Evolutionary conservation across 2,113 vertebrate genomes (phyloP), one percentile per base, ranked within the genome.

Genomic region (Muntiacus muntjak): DNA sequence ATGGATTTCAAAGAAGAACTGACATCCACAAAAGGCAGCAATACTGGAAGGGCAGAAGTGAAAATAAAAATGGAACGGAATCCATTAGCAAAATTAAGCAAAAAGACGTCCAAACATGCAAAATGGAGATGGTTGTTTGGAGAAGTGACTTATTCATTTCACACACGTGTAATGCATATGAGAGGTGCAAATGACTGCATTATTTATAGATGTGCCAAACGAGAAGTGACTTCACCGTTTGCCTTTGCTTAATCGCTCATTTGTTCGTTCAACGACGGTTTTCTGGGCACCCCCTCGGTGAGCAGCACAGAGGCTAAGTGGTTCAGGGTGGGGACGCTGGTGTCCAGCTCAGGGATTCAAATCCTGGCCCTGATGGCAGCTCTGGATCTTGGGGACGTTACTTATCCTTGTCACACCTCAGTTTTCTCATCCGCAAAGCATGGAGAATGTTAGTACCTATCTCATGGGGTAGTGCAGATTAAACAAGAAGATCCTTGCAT

Each of bases 211-310:
- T 0, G 14, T 30, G 84, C 45, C n/a, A 7, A 2, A 7, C 1
- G 0, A 10, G 30, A 52, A 2, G 25, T 7, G 23, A 0, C 33
- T 7, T 45, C 4, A 16, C 43, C 26, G 0, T 10, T 9, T 6
- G 9, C 4, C 54, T 40, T 19, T 4, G 78, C 2, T 0, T 11
- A 2, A 5, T 7, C 62, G 3, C 5, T 47, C 14, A 5, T 9
- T 11, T 25, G 5, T 50, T 79, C 8, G 1, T 2, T 25, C 30
- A 8, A 4, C 13, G 2, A 7, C 0, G 0, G 26, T 43, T 33
- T 54, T 45, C 92, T 5, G 57, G 47, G 91, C 43, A 16, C 60
- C 54, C 8, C 1, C 57, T 21, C 0, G 1, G 33, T 5, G 17
- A 3, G 33, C 10, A 1, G 90, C 28, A 2, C 2, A 0, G 23